Conservation (phyloP, 2,113 vertebrate genomes). For the Buteo buteo region DNA sequence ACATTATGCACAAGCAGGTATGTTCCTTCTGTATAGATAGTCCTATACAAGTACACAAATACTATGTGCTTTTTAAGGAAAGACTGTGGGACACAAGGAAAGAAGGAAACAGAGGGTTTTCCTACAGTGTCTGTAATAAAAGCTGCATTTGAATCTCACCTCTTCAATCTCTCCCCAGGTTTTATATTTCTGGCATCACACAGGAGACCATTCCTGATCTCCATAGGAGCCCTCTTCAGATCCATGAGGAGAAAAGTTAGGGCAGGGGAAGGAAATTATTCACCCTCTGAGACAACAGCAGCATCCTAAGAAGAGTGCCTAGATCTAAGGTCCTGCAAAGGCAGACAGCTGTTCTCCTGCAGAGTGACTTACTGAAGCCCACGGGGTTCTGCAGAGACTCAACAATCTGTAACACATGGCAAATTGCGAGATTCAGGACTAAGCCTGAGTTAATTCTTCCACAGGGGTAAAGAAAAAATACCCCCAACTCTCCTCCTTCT, state of each 20-base stretch:
- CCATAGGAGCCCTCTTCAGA: neutral
- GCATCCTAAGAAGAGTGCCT: neutral
- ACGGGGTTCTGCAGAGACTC: neutral
- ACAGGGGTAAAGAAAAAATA: neutral
- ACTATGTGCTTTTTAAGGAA: neutral
- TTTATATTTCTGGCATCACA: neutral
- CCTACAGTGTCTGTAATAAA: neutral
- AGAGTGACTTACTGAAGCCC: neutral
- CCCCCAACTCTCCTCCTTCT: neutral
- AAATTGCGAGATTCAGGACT: neutral
- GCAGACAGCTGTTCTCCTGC: neutral
- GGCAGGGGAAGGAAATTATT: neutral
- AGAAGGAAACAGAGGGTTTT: neutral
- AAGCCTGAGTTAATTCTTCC: neutral
- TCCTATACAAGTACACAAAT: neutral
- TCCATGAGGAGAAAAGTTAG: neutral
- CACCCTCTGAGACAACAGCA: neutral
- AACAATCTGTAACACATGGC: neutral
- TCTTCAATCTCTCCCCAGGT: neutral
- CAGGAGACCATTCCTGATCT: neutral
- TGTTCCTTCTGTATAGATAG: fast-evolving
- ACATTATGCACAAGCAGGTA: fast-evolving
- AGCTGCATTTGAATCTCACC: neutral
- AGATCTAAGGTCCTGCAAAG: neutral
- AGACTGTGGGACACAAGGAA: neutral